Evolutionary conservation across 2,113 vertebrate genomes (phyloP), one percentile per base, ranked within the genome.

Genomic region (Parus major): DNA sequence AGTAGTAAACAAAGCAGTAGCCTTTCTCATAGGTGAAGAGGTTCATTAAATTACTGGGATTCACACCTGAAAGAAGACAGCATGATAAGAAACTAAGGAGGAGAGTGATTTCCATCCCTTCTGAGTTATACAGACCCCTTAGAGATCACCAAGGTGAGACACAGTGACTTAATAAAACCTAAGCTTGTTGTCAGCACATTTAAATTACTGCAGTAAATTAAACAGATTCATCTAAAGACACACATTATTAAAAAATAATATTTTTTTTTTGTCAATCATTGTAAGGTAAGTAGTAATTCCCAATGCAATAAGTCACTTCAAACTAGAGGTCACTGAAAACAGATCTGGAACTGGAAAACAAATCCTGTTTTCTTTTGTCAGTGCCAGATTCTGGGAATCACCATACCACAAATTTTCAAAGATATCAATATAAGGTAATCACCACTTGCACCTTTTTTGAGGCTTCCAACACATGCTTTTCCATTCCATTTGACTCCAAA

Each of bases 11-110:
- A 24, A 99, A 99, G 94, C 99, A 99, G 98, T 99, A 99, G 55
- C 99, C 99, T 96, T 99, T 99, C 97, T 99, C 99, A 15, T 99
- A 99, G 49, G 99, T 99, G 97, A 99, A 99, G 42, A 99, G 98
- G 88, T 99, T 99, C 99, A 99, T 99, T 94, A 99, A 97, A 94
- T 99, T 98, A 98, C 99, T 99, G 79, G 99, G 99, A 90, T 99
- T 99, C 96, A 99, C 99, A 75, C 99, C 99, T 99, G 96, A 61
- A 82, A 91, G 49, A 82, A 47, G 19, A 72, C 19, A 81, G n/a
- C 21, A 49, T 81, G 36, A 5, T 24, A 88, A 66, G n/a, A 73
- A 24, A 39, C 19, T 33, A 53, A 56, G 5, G 4, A 78, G 31
- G 15, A 71, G 36, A 69, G 21, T 39, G 12, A 85, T 73, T 90